phyloP scores from a whole-genome alignment of 2,797 vertebrate species.

The Falco novaeseelandiae region DNA sequence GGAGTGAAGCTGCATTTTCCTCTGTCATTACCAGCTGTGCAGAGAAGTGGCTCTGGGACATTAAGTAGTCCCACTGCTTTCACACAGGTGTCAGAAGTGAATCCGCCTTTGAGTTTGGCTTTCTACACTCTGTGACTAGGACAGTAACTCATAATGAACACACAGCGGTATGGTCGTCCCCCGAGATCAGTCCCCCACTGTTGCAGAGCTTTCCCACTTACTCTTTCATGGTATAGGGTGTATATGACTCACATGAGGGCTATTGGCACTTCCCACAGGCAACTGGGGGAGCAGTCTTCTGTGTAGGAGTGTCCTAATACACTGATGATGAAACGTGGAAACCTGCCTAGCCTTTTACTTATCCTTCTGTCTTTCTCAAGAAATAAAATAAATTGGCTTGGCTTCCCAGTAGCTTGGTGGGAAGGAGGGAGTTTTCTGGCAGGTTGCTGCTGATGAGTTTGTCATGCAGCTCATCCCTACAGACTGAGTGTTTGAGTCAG shows the following conservation, averaged over 20 bases:
- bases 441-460: neutral
- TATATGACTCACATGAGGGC: constrained; percentile 45
- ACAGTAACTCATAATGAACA: neutral
- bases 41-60: neutral
- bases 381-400: constrained; percentile 13
- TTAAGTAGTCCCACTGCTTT: neutral
- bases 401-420: neutral
- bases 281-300: constrained; percentile 32
- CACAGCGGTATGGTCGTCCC: neutral
- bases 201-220: neutral
- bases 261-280: constrained; percentile 60
- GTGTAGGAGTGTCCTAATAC: constrained; percentile 61
- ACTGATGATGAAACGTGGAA: constrained; percentile 38
- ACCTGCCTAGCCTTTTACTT: constrained; percentile 51
- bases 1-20: neutral
- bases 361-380: constrained; percentile 30
- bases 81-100: neutral
- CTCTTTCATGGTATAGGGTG: neutral
- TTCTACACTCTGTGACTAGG: neutral
- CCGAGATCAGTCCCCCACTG: rapidly evolving
- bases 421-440: constrained; percentile 8
- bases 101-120: neutral
- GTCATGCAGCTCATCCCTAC: neutral
- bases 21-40: neutral
- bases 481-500: neutral